Evolutionary conservation across 2,888 invertebrate species (phyloP), one percentile per base, ranked within the genome.

Genomic region (Oegoconia quadripuncta): DNA sequence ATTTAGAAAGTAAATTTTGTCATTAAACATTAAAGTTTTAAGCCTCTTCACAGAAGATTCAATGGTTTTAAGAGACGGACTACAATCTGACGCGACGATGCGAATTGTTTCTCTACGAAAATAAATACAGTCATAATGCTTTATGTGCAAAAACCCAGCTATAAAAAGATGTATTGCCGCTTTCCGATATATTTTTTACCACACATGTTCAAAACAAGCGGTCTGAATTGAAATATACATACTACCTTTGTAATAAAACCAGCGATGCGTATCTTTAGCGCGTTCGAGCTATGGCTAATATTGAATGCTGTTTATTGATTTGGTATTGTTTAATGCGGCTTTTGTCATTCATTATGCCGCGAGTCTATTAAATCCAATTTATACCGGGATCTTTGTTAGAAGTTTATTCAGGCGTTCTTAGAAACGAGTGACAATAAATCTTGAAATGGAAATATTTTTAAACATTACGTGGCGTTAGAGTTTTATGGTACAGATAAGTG

Each of bases 271-370:
- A 52, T 34, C 33, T 8, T 17, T 2, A 12, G 30, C 30, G 30
- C 27, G 27, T 3, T 14, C 7, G 30, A 16, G 11, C 16, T 34
- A 7, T 14, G n/a, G 7, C 33, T 16, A 18, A 59, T 57, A 58
- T 59, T 52, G 43, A 57, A 56, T 60, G 50, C 57, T 62, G 53
- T 54, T 55, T 69, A 68, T 64, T 64, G 64, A 66, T 69, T 55
- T 59, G 59, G 40, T 44, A 49, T 45, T 48, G 48, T 46, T 56
- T 61, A 63, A 68, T 61, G 52, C 55, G 60, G 50, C 65, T 59
- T 59, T 63, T 59, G 57, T 55, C 49, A 52, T 50, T 48, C 53
- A 55, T 50, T 46, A 55, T 48, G 41, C 59, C 55, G 57, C 57
- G 44, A 55, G 57, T 44, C 56, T 55, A 57, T 62, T 59, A 50